Percentiles rank a stretch among this genome's conserved stretches.
Evolutionary conservation across 2,888 invertebrate species (phyloP).

Genomic region (Meta bourneti): DNA sequence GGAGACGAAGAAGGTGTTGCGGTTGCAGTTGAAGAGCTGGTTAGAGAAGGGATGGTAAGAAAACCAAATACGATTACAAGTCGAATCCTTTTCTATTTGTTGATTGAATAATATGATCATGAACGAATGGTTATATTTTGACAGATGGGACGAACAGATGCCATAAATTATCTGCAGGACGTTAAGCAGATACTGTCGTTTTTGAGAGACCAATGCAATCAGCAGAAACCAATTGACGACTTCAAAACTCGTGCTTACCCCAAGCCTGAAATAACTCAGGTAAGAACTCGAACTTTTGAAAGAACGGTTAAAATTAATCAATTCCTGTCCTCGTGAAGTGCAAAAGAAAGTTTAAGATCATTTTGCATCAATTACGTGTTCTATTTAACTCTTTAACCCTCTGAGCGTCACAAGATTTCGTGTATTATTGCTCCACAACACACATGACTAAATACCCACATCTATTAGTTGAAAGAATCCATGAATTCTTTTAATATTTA

Average conservation of each 20-base stretch:
- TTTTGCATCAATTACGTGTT: no score
- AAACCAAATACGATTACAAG: not conserved
- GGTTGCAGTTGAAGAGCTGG: slow-evolving; percentile 88
- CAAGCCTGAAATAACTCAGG: slow-evolving; percentile 57
- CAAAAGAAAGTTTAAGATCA: no score
- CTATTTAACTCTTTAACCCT: no score
- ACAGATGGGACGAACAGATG: slow-evolving; percentile 88
- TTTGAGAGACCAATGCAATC: slow-evolving; percentile 82
- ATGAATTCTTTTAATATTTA: no score
- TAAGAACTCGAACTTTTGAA: not conserved
- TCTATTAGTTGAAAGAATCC: no score
- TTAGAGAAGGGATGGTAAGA: slow-evolving; percentile 88
- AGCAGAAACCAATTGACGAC: slow-evolving; percentile 36
- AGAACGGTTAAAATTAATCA: no score
- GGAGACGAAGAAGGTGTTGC: slow-evolving; percentile 90
- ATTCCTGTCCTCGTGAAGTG: not conserved
- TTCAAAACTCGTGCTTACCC: slow-evolving; percentile 33
- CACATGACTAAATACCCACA: no score
- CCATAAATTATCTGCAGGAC: slow-evolving; percentile 88
- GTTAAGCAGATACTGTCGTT: slow-evolving; percentile 88
- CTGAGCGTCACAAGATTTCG: not conserved
- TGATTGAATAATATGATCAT: not conserved
- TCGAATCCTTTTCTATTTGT: slow-evolving; percentile 9
- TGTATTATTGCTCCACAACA: not conserved
- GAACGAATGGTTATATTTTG: not conserved